A percentile compares a stretch with the other conserved stretches of the same genome.
Evolutionary conservation across 2,113 vertebrate genomes (phyloP).

Genomic region (Psilopsiagon aurifrons): DNA sequence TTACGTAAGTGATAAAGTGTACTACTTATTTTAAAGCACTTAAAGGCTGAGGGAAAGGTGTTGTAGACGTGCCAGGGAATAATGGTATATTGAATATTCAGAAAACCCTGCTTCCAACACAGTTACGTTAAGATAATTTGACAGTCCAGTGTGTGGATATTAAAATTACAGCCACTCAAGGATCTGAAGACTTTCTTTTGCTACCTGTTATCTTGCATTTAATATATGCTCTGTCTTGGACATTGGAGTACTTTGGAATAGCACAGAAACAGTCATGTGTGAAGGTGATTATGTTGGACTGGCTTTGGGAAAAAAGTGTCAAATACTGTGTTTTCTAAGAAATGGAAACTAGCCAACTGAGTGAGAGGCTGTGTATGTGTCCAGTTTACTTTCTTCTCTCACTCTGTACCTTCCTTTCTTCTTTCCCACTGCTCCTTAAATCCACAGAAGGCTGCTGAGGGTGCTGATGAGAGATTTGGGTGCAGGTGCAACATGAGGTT

Average conservation of each 20-base stretch:
- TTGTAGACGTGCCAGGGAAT: background rate
- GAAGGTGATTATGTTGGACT: background rate
- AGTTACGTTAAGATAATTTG: background rate
- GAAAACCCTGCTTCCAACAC: background rate
- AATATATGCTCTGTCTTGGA: background rate
- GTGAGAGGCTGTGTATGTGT: background rate
- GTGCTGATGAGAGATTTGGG: background rate
- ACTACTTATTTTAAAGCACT: background rate
- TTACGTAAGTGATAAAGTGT: background rate
- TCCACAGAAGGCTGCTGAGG: background rate
- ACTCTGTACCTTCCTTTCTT: background rate
- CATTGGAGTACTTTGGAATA: background rate
- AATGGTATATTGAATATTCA: background rate
- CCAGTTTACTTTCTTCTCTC: background rate
- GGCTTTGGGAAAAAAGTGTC: background rate
- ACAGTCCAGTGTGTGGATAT: background rate
- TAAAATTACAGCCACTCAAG: slow-evolving; percentile 23
- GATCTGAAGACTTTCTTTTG: background rate
- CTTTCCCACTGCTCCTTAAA: background rate
- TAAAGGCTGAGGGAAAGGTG: background rate
- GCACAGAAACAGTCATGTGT: background rate
- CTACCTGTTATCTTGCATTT: background rate
- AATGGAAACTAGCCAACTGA: background rate
- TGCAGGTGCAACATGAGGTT: background rate
- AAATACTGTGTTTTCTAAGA: background rate